Base-by-base conservation (phyloP, 2,113 vertebrate species). In the Cebus imitator region DNA sequence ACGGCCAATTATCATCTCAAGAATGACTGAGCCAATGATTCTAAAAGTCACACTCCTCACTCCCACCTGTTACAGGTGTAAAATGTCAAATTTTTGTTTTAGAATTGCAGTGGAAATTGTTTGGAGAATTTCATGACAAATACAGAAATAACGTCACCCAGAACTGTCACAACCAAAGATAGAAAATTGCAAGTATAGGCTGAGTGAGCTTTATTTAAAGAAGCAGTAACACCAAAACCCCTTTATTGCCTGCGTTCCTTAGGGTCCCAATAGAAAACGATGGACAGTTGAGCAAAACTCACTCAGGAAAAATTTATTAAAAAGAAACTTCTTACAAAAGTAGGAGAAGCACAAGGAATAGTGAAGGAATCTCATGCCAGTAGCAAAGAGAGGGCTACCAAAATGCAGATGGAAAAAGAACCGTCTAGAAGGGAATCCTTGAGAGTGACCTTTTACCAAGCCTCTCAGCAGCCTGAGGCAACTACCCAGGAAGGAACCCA, bases 101-200 rank as follows among this genome's bases (percentile, higher is more conserved):
- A 72, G n/a, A 91, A 92, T 87, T 93, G 90, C 83, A 84, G 40
- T 83, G 83, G 91, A 95, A 95, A 95, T 25, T 82, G 23, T 95
- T 96, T 97, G 52, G 90, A 96, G 76, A 93, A 87, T 94, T 95
- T 78, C 43, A 80, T 91, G 96, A 93, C 79, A 81, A 35, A 48
- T 85, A 94, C 72, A 87, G 91, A 97, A 93, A 93, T 37, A 82
- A 18, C 73, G 70, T 95, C 93, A 91, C 57, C 82, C 79, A 91
- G 32, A 95, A 83, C 61, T 93, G 87, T 96, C 96, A 96, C 32
- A 87, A 66, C 13, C 18, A 27, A 90, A 93, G 84, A 90, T 0
- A 95, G 55, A 95, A 94, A 91, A 96, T 18, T 58, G 5, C 20
- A 72, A 37, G 57, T 86, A 95, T 87, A 84, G 43, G 48, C 61